Evolutionary conservation across 2,113 vertebrate genomes (phyloP), one percentile per base, ranked within the genome.

Genomic region (Tupaia chinensis): DNA sequence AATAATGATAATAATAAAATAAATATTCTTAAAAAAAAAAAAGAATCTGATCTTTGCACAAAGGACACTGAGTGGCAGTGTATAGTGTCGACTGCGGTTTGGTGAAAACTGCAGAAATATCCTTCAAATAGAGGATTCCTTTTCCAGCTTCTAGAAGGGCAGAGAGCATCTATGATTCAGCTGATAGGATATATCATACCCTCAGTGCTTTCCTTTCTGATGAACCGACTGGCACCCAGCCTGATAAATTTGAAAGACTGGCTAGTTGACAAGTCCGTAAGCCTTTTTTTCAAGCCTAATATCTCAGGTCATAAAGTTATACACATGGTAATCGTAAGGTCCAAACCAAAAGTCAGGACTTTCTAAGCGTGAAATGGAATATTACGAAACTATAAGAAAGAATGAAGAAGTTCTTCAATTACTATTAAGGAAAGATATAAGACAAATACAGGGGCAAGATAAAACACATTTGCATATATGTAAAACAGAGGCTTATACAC

Each of bases 381-480:
- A 85, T n/a, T 74, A 82, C 27, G 14, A 73, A 90, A 19, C 25
- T 81, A 95, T 70, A 17, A 76, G 89, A 95, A 65, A 74, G 32
- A 63, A 87, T 22, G 44, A 60, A 53, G 20, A 83, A 14, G 53
- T 13, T 81, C 87, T 93, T 80, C 92, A 84, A 76, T 27, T 56
- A 81, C 19, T 63, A 2, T 13, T 16, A 89, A 84, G 77, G 20
- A 72, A 81, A 88, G 53, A 87, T 19, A 87, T 27, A 44, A 54
- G 25, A 85, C 92, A 89, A 89, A 58, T 25, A 14, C 9, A 85
- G 90, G 60, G n/a, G 12, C 44, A 68, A 6, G 79, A 66, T 29
- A 69, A 58, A 92, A 92, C 16, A 34, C 69, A 68, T 29, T 91
- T 83, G 23, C 54, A 10, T 13, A 81, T 84, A 84, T 12, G 17